A percentile compares a stretch with the other conserved stretches of the same genome.
These are phyloP conservation scores for Excalfactoria chinensis DNA, from an alignment of 2,113 vertebrate genomes.

Conservation along the genomic window DNA sequence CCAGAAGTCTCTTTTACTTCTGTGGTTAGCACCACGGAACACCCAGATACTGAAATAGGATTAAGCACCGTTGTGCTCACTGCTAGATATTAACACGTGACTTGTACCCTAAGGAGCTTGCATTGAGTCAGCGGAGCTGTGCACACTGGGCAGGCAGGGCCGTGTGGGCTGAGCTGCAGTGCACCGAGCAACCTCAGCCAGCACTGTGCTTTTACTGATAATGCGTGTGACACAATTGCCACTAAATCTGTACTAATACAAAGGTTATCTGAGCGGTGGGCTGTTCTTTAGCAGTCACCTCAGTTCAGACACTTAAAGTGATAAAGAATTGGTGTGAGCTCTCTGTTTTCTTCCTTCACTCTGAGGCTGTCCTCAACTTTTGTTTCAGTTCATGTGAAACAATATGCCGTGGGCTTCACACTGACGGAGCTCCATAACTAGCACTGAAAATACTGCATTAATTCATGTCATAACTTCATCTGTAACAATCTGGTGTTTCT, in stretches of 20 bases:
- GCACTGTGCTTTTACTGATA: neutral
- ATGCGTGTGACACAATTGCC: neutral
- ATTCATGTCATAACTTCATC: neutral
- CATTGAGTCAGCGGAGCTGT: neutral
- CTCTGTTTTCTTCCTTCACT: neutral
- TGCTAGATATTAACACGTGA: neutral
- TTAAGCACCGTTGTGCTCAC: neutral
- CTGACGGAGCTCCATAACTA: neutral
- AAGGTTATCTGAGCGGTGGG: too few species aligned
- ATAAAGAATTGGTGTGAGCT: neutral
- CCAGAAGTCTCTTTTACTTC: neutral
- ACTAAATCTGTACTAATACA: accelerated
- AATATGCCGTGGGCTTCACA: accelerated
- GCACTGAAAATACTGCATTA: neutral
- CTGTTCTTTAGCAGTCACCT: neutral
- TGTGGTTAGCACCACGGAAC: neutral
- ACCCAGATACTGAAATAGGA: conserved; percentile 23
- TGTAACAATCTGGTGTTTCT: neutral
- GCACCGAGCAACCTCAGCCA: neutral
- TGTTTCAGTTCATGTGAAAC: neutral
- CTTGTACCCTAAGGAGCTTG: conserved; percentile 30
- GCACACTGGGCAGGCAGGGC: neutral
- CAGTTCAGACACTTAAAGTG: neutral
- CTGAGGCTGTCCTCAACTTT: neutral
- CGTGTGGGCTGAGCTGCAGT: neutral